These are phyloP conservation scores for Tinea pellionella DNA, from an alignment of 2,888 invertebrate species.

Conservation along the genomic window DNA sequence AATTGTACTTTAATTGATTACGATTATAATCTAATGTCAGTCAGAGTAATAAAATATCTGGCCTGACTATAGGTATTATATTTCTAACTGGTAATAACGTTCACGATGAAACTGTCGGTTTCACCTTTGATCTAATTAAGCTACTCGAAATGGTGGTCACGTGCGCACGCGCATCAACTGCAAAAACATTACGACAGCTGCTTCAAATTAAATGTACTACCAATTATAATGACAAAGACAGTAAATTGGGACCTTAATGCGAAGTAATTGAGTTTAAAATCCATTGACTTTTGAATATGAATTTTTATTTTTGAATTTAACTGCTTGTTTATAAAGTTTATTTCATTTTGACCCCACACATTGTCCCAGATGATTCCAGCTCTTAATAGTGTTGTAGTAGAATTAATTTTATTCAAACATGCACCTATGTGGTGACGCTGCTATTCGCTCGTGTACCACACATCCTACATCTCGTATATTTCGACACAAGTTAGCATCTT, in stretches of 20 bases:
- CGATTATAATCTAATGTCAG: too few species aligned
- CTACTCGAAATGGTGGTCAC: slow-evolving; percentile 44
- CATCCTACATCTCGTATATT: too few species aligned
- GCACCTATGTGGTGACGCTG: too few species aligned
- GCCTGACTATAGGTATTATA: background rate
- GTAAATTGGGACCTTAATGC: background rate
- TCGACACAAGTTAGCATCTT: too few species aligned
- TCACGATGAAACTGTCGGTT: slow-evolving; percentile 11
- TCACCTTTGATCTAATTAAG: slow-evolving; percentile 58
- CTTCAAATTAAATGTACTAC: slow-evolving; percentile 6
- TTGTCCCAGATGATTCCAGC: background rate
- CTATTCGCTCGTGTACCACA: too few species aligned
- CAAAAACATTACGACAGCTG: slow-evolving; percentile 25
- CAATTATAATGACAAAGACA: background rate
- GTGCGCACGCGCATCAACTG: slow-evolving; percentile 31
- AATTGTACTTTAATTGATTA: too few species aligned
- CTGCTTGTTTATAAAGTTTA: background rate
- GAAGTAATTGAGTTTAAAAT: background rate
- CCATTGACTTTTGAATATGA: background rate
- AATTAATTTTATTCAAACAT: too few species aligned
- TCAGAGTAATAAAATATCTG: background rate
- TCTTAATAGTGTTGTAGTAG: too few species aligned
- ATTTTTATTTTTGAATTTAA: background rate
- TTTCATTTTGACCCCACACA: background rate
- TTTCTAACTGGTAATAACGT: background rate